Base-by-base conservation (phyloP, 1,140 invertebrate genomes). In the Apis dorsata region DNA sequence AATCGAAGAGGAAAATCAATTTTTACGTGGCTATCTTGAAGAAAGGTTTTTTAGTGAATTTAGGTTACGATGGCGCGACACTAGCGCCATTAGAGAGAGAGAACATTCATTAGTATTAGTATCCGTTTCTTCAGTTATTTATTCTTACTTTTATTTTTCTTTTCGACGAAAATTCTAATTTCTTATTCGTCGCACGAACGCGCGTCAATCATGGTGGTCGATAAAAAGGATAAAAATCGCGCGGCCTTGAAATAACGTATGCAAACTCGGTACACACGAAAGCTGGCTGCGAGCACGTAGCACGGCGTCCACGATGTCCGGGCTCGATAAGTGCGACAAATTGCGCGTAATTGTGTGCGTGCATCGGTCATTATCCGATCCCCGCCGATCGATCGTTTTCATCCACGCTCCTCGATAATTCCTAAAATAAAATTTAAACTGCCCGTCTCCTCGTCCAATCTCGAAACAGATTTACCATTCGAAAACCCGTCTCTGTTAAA, bases 281-380 rank as follows among this genome's bases (percentile, higher is more conserved):
- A 86, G 80, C 72, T 73, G 63, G 51, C 75, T 79, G 71, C 76
- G 84, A 57, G 62, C 81, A 74, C 51, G 84, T 84, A 80, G 51
- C 53, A 24, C 60, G 51, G 60, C 73, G 78, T 62, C 76, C 73
- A 53, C 73, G 85, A 86, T 87, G 81, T 73, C 62, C 85, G 4
- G 55, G 53, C 24, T 83, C 85, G 85, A 87, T 87, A 87, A 87
- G 85, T 87, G 77, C 80, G 85, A 87, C 85, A 87, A 87, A 87
- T 87, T 86, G 85, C 85, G 75, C 71, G 85, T 86, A 87, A 87
- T 87, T 77, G 80, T 72, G 70, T 83, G 79, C 84, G 84, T 86
- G 75, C 71, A 59, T 75, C 69, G 66, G 53, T 76, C 60, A 86
- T 87, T 87, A 87, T 76, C 71, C 71, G 84, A 82, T 62, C 59